These are phyloP conservation scores for Pseudolaguvia tuberculata DNA, from an alignment of 2,113 vertebrate species.

Conservation along the genomic window DNA sequence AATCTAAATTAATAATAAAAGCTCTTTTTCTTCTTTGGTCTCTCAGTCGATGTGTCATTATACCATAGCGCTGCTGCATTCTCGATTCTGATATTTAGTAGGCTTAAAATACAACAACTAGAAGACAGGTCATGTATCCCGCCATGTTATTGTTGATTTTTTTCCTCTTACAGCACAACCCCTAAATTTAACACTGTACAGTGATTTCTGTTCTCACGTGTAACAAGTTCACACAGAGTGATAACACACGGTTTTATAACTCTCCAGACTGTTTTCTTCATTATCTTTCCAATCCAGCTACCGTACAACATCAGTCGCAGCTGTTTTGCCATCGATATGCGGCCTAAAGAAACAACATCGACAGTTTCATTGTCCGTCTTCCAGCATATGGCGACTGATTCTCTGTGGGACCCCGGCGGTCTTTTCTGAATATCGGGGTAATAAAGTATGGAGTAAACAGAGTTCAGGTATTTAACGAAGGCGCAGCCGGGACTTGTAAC, in stretches of 20 bases:
- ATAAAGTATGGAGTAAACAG: conserved; percentile 47
- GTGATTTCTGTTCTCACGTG: background rate
- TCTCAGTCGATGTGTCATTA: background rate
- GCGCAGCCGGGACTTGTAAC: conserved; percentile 68
- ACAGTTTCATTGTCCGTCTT: conserved; percentile 58
- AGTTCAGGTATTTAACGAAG: conserved; percentile 66
- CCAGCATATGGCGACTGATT: conserved; percentile 72
- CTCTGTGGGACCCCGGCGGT: conserved; percentile 64
- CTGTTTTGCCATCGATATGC: conserved; percentile 55
- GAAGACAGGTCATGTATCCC: background rate
- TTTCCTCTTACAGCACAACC: background rate
- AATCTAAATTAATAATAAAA: background rate
- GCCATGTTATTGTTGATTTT: no score
- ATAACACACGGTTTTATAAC: background rate
- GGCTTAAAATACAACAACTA: no score
- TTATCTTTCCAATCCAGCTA: conserved; percentile 67
- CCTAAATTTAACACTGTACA: background rate
- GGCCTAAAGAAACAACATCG: conserved; percentile 64
- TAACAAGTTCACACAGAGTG: background rate
- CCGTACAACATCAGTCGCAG: conserved; percentile 60
- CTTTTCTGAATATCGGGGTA: conserved; percentile 62
- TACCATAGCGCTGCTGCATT: background rate
- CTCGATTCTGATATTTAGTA: background rate
- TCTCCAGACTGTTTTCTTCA: conserved; percentile 60
- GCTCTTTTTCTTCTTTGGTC: background rate